Conservation (phyloP, 1,140 invertebrate genomes). For the Microplitis demolitor region DNA sequence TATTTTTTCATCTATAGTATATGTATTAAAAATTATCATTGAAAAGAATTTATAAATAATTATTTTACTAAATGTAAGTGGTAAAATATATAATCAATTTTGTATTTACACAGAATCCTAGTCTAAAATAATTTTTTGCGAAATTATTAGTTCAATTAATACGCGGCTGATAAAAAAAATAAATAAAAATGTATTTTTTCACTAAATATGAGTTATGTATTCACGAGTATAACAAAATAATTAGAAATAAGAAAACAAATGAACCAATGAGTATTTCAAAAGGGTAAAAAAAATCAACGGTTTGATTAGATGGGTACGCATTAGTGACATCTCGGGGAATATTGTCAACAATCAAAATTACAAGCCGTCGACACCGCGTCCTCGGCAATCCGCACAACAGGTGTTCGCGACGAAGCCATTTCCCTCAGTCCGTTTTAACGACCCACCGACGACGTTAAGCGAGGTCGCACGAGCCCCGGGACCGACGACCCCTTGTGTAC, state of each 20-base stretch:
- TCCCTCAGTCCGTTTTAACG: slow-evolving; percentile 31
- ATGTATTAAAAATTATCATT: too few species aligned
- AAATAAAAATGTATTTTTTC: too few species aligned
- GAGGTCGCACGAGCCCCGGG: slow-evolving; percentile 27
- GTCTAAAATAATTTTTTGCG: too few species aligned
- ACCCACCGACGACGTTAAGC: slow-evolving; percentile 24
- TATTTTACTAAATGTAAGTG: too few species aligned
- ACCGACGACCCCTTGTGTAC: slow-evolving; percentile 27
- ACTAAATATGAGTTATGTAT: not conserved
- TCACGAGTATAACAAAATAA: not conserved
- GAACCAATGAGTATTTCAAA: not conserved
- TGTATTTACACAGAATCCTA: too few species aligned
- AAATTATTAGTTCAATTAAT: too few species aligned
- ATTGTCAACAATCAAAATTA: not conserved
- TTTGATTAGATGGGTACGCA: not conserved
- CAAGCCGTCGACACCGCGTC: not conserved
- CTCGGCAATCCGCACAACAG: slow-evolving; percentile 24
- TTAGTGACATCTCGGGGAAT: not conserved
- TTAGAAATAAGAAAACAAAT: not conserved
- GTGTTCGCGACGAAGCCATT: slow-evolving; percentile 31
- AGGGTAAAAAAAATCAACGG: not conserved
- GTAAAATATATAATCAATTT: too few species aligned
- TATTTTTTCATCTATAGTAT: too few species aligned
- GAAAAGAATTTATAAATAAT: too few species aligned
- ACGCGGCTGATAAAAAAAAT: too few species aligned